A percentile compares a stretch with the other conserved stretches of the same genome.
Evolutionary conservation across 2,888 invertebrate genomes (phyloP).

Genomic region (Anorthoa munda): DNA sequence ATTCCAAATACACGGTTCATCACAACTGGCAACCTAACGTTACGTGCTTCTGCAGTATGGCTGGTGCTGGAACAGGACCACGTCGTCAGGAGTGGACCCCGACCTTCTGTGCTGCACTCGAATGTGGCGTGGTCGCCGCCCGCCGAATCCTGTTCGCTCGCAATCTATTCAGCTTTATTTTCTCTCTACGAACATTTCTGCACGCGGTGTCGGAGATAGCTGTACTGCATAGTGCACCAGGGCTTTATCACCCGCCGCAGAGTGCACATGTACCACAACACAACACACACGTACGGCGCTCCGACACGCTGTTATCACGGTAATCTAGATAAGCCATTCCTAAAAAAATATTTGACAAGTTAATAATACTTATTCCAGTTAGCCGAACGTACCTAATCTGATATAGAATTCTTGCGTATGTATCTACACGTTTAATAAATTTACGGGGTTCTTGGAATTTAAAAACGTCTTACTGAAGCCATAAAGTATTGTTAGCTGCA

Average conservation of each 20-base stretch:
- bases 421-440: not conserved
- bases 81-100: not conserved
- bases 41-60: not conserved
- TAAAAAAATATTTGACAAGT: conserved; percentile 21
- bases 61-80: not conserved
- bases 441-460: conserved; percentile 1
- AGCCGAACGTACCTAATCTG: conserved; percentile 2
- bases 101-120: conserved; percentile 15
- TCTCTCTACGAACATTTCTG: conserved; percentile 11
- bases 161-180: conserved; percentile 37
- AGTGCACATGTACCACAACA: not conserved
- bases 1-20: not conserved
- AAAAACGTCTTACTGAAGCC: conserved; percentile 32
- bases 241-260: not conserved
- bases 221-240: not conserved
- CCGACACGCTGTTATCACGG: not conserved
- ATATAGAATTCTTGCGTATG: not conserved
- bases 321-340: conserved; percentile 30
- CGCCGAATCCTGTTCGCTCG: conserved; percentile 34
- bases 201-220: conserved; percentile 4
- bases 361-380: conserved; percentile 8
- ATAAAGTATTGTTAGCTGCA: conserved; percentile 17
- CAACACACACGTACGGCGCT: not conserved
- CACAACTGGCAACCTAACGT: no score
- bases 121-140: conserved; percentile 13